A percentile compares a stretch with the other conserved stretches of the same genome.
Evolutionary conservation across 2,113 vertebrate genomes (phyloP).

Genomic region (Hemiscyllium ocellatum): DNA sequence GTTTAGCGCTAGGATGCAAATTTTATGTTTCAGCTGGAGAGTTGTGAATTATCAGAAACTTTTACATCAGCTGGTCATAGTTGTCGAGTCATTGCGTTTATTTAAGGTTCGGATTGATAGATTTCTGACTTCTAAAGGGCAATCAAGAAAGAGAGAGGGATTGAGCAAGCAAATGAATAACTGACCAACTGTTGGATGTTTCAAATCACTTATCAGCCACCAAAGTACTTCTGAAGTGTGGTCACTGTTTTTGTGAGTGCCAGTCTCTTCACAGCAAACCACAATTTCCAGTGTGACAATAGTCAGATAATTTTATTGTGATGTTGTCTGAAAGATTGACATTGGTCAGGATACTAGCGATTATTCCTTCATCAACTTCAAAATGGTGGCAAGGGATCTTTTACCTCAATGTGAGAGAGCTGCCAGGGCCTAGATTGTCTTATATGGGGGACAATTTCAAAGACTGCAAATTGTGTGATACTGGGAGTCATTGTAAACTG

Average conservation of each 20-base stretch:
- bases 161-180: not conserved
- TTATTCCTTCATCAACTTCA: too few species aligned
- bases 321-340: too few species aligned
- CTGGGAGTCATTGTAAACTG: too few species aligned
- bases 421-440: too few species aligned
- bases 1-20: not conserved
- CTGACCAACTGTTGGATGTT: not conserved
- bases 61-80: not conserved
- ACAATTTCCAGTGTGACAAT: not conserved
- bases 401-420: too few species aligned
- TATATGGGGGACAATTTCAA: too few species aligned
- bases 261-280: not conserved
- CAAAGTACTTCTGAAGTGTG: not conserved
- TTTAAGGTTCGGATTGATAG: not conserved
- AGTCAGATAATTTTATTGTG: not conserved
- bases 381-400: too few species aligned
- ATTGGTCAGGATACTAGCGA: too few species aligned
- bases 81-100: not conserved
- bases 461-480: too few species aligned
- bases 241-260: not conserved
- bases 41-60: not conserved
- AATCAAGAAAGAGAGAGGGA: not conserved
- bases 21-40: not conserved
- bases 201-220: not conserved
- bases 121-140: not conserved